A percentile compares a stretch with the other conserved stretches of the same genome.
Conservation (phyloP, 1,140 invertebrate species). For the Grapholita molesta region DNA sequence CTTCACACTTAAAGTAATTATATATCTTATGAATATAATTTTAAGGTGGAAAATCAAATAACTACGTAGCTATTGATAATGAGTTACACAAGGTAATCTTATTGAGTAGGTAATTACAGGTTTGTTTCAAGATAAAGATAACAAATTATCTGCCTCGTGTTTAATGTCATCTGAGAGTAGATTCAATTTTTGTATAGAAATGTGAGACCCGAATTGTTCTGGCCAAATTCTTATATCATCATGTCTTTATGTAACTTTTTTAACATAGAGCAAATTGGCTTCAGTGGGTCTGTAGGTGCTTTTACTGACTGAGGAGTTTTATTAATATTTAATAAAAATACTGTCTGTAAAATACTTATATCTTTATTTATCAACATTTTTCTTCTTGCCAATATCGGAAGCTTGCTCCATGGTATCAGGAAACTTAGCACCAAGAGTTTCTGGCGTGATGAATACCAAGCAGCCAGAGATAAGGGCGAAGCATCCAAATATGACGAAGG, state of each 20-base stretch:
- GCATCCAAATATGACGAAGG: conserved; percentile 76
- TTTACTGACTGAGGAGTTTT: no score
- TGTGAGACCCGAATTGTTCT: no score
- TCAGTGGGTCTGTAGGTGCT: no score
- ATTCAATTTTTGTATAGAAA: no score
- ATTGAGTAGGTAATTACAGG: no score
- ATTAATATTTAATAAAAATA: no score
- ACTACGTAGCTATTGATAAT: neutral
- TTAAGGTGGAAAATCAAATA: neutral
- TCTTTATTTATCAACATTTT: neutral
- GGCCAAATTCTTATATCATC: no score
- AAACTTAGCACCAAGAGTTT: conserved; percentile 80
- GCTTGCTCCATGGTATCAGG: conserved; percentile 82
- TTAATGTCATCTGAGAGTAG: no score
- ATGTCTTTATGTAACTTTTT: no score
- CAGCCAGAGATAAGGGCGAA: conserved; percentile 78
- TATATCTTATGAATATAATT: neutral
- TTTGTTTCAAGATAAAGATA: neutral
- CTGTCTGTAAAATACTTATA: no score
- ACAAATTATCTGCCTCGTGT: neutral
- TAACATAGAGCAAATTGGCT: no score
- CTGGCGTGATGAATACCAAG: conserved; percentile 80
- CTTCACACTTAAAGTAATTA: neutral
- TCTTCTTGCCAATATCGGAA: neutral
- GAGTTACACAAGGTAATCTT: neutral